Percentiles rank a stretch among this genome's conserved stretches.
Conservation (phyloP, 2,888 invertebrate species). For the Plebejus argus region DNA sequence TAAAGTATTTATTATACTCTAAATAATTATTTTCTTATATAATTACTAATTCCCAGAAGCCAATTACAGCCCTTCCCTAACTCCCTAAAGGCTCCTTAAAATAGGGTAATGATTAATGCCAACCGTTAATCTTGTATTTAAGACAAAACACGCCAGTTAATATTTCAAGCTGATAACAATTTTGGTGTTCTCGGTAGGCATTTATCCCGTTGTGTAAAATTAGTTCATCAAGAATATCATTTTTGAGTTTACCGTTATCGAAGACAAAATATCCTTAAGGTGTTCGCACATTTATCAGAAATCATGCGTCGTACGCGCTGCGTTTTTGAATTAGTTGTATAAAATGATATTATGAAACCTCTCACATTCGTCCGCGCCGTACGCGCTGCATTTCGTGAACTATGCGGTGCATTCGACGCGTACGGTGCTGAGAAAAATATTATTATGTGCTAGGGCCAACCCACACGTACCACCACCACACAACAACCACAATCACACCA, state of each 20-base stretch:
- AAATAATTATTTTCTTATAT: not conserved
- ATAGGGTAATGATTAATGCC: not conserved
- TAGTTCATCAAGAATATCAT: not conserved
- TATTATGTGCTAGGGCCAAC: no score
- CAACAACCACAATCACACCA: no score
- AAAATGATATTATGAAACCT: no score
- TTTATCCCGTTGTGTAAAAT: not conserved
- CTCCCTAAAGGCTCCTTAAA: not conserved
- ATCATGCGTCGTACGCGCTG: no score
- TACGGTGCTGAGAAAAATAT: no score
- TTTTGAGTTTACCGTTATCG: not conserved
- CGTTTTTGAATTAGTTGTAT: no score
- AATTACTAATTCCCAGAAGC: not conserved
- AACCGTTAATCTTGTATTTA: not conserved
- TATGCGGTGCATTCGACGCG: no score
- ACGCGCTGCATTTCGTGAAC: no score
- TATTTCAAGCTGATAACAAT: not conserved
- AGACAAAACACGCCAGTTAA: not conserved
- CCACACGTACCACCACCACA: no score
- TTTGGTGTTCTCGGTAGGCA: not conserved
- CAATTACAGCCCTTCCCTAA: not conserved
- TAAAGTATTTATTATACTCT: no score
- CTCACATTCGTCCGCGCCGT: no score
- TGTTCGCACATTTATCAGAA: no score
- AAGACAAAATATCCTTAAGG: not conserved